These are phyloP conservation scores for Octodon degus DNA, from an alignment of 2,113 vertebrate species.

Conservation along the genomic window DNA sequence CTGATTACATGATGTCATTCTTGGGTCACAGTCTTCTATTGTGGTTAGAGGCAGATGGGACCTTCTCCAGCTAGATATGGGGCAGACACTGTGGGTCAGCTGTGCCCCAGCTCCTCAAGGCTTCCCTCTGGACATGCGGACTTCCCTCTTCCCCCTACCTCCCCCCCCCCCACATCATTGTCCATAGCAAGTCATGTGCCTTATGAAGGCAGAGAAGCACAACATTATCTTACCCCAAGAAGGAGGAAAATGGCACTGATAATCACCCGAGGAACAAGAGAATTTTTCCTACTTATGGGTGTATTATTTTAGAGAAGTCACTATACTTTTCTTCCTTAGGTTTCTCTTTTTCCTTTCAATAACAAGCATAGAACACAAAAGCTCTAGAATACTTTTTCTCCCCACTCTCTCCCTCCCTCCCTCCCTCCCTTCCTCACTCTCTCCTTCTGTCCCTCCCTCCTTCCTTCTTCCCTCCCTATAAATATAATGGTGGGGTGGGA, in stretches of 20 bases:
- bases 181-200: neutral
- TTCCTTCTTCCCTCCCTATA: neutral
- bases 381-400: neutral
- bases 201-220: neutral
- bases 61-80: neutral
- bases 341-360: neutral
- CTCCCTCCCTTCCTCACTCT: neutral
- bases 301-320: neutral
- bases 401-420: neutral
- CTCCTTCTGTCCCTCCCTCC: neutral
- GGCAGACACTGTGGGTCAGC: neutral
- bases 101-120: neutral
- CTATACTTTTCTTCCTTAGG: neutral
- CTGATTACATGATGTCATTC: neutral
- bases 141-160: no score
- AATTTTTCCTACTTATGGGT: neutral
- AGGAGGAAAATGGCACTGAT: neutral
- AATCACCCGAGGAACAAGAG: neutral
- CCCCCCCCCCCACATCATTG: neutral
- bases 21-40: neutral
- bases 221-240: neutral
- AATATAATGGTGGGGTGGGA: neutral
- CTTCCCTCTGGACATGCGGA: neutral
- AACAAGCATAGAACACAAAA: neutral
- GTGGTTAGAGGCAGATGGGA: neutral